phyloP scores from a whole-genome alignment of 2,888 invertebrate species.

The Cactoblastis cactorum region DNA sequence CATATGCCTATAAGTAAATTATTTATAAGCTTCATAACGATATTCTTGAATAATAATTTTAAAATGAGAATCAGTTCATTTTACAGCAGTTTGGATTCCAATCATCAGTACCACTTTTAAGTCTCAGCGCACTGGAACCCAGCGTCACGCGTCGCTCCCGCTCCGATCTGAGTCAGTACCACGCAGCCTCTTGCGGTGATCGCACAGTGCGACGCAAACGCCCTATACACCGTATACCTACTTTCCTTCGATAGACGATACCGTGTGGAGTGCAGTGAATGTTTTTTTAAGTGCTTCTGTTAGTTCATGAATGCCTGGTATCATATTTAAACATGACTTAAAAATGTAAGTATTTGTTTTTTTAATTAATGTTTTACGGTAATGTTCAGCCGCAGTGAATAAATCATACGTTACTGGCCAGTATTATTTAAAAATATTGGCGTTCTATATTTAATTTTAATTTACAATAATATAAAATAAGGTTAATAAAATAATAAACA shows the following conservation, averaged over 20 bases:
- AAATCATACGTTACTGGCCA: no score
- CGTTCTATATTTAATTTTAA: no score
- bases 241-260: slow-evolving; percentile 23
- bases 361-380: slow-evolving; percentile 2
- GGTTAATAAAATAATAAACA: no score
- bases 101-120: slow-evolving; percentile 6
- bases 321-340: slow-evolving; percentile 31
- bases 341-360: slow-evolving; percentile 41
- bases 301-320: slow-evolving; percentile 30
- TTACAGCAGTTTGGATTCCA: slow-evolving; percentile 14
- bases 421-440: no score
- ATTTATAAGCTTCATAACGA: no score
- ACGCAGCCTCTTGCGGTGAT: slow-evolving; percentile 63
- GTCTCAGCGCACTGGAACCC: slow-evolving; percentile 33
- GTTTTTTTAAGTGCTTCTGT: slow-evolving; percentile 37
- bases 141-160: slow-evolving; percentile 49
- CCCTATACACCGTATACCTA: slow-evolving; percentile 23
- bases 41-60: no score
- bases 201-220: slow-evolving; percentile 33
- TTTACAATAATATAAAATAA: no score
- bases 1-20: no score
- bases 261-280: slow-evolving; percentile 69
- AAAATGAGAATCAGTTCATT: background rate
- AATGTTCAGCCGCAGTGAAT: background rate
- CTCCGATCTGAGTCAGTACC: slow-evolving; percentile 58